Percentiles rank a stretch among this genome's conserved stretches.
Evolutionary conservation across 1,140 invertebrate species (phyloP).

Genomic region (Drosophila sucinea): DNA sequence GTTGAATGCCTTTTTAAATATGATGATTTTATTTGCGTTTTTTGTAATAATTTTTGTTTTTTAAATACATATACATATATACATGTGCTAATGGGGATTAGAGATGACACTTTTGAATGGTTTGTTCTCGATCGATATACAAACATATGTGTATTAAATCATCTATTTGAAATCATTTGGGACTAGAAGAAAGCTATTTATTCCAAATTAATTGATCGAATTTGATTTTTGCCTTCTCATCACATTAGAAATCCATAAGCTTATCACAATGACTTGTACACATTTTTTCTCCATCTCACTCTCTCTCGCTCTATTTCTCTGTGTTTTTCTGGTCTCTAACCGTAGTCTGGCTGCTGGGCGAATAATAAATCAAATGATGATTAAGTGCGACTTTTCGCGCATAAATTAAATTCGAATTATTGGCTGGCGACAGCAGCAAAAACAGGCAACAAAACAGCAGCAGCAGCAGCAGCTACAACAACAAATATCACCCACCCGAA

Average conservation of each 20-base stretch:
- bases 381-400: conserved; percentile 72
- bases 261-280: conserved; percentile 1
- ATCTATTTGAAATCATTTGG: too few relatives aligned
- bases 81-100: background rate
- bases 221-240: background rate
- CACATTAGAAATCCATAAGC: background rate
- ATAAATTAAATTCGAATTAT: conserved; percentile 77
- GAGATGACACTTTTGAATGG: background rate
- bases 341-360: conserved; percentile 16
- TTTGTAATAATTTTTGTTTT: background rate
- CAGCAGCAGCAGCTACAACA: conserved; percentile 14
- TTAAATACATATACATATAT: background rate
- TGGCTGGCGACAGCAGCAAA: conserved; percentile 31
- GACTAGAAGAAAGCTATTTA: too few relatives aligned
- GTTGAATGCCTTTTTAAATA: conserved; percentile 12
- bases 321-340: background rate
- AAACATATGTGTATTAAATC: background rate
- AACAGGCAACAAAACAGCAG: conserved; percentile 1
- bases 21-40: background rate
- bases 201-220: background rate
- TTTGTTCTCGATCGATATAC: background rate
- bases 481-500: background rate
- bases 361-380: conserved; percentile 73
- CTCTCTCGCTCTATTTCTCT: background rate
- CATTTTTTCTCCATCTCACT: background rate